Evolutionary conservation across 2,113 vertebrate genomes (phyloP).

Genomic region (Danio rerio): GRCz12tu NC_133180.1:17596501-17597000

Average conservation of each 20-base stretch:
- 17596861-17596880: too few relatives aligned
- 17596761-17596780: neutral
- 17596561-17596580: slow-evolving; percentile 6
- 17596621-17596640: neutral
- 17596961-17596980: too few relatives aligned
- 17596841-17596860: too few relatives aligned
- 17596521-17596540: slow-evolving; percentile 22
- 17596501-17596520: neutral
- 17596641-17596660: neutral
- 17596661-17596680: neutral
- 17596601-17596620: neutral
- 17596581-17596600: slow-evolving; percentile 34
- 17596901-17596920: too few relatives aligned
- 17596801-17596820: neutral
- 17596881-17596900: too few relatives aligned
- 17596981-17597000: too few relatives aligned
- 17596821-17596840: neutral
- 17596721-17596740: neutral
- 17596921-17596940: too few relatives aligned
- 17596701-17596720: neutral
- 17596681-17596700: neutral
- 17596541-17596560: slow-evolving; percentile 11
- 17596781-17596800: neutral
- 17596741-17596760: neutral
- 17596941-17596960: too few relatives aligned